Base-by-base conservation (phyloP, 1,140 invertebrate genomes). In the Philopotamus ludificatus region DNA sequence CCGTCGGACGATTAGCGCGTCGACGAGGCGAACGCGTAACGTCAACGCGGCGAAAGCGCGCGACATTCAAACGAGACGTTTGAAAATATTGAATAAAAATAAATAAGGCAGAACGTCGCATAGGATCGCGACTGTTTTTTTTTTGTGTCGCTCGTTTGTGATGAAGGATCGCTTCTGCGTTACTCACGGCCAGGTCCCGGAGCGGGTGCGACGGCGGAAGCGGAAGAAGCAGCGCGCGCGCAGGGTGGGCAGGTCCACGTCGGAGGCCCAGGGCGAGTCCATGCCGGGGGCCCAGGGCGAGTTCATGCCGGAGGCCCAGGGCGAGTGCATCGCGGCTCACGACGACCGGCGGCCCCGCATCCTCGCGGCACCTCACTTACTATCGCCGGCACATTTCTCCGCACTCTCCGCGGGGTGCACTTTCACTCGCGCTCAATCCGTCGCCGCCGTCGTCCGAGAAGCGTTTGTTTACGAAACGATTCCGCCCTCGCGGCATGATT, bases 171-270 rank as follows among this genome's bases (percentile, higher is more conserved):
- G 28, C 28, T 4, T 34, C 12, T 12, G 28, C 28, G 28, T 34
- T 7, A 84, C 83, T 84, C 81, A 85, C 83, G 83, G 83, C 83
- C 83, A 85, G 72, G 83, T 85, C 66, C 83, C 75, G 67, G 81
- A 75, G 65, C 45, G 0, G 9, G 25, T 15, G 23, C 39, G 73
- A 70, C 66, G 77, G 74, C 59, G 77, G 68, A 62, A 78, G 54
- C 8, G 73, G 77, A 62, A 75, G 74, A 3, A 76, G 75, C 59
- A 78, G 78, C 74, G 72, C 21, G 70, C 69, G 49, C 72, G 73
- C 50, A 80, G 67, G 20, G 73, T 74, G n/a, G 74, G 72, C 51
- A 79, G 53, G 63, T 78, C 76, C 41, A 74, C 74, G 59, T 76
- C 75, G 12, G 77, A 78, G n/a, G 79, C 76, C 82, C 83, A 83